phyloP scores from a whole-genome alignment of 2,888 invertebrate species.

The Synanthedon vespiformis region DNA sequence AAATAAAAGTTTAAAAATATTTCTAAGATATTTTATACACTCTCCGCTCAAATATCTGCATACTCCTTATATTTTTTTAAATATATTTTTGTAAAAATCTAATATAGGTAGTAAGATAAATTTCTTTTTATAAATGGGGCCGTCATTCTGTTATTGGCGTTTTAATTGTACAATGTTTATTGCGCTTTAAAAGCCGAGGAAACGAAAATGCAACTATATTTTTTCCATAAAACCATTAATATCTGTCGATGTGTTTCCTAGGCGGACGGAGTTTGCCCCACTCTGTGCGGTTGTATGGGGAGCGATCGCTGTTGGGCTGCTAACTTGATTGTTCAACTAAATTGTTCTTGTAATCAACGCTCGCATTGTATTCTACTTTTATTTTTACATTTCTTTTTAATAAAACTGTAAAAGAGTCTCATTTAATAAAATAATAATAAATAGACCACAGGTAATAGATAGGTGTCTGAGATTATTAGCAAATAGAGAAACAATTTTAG shows the following conservation, averaged over 20 bases:
- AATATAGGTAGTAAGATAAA: not conserved
- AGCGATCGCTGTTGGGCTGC: conserved; percentile 7
- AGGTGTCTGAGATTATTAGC: too few relatives aligned
- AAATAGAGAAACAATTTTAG: too few relatives aligned
- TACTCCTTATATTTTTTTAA: too few relatives aligned
- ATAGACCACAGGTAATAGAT: too few relatives aligned
- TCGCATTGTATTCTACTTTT: too few relatives aligned
- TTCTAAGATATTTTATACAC: too few relatives aligned
- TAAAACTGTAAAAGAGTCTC: too few relatives aligned
- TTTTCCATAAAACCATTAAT: conserved; percentile 77
- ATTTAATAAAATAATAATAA: too few relatives aligned
- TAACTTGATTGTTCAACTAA: not conserved
- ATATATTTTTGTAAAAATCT: too few relatives aligned
- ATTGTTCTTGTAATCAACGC: not conserved
- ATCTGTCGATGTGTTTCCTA: conserved; percentile 76
- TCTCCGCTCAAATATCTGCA: too few relatives aligned
- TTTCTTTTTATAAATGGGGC: conserved; percentile 39
- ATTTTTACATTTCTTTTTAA: too few relatives aligned
- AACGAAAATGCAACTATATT: conserved; percentile 73
- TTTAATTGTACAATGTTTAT: conserved; percentile 66
- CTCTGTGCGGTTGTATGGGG: conserved; percentile 36
- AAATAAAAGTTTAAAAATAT: too few relatives aligned
- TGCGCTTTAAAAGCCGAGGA: conserved; percentile 65
- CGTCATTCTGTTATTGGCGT: conserved; percentile 64
- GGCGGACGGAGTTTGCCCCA: conserved; percentile 40